Evolutionary conservation across 2,113 vertebrate genomes (phyloP), one percentile per base, ranked within the genome.

Genomic region (Oryzias celebensis): DNA sequence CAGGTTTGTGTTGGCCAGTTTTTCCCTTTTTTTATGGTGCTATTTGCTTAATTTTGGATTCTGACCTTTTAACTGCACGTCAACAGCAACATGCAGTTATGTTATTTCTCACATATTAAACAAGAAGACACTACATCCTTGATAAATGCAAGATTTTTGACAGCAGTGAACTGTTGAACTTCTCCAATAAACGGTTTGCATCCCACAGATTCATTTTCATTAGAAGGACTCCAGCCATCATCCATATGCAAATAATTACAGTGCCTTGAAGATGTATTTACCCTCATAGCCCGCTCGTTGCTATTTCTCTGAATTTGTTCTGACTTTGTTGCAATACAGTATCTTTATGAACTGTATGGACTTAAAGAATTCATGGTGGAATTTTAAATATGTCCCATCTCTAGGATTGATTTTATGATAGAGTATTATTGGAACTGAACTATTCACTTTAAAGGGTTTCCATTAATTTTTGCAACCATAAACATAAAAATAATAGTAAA

Each of bases 61-160:
- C 26, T 26, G 26, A 5, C 5, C 26, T 26, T 26, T 5, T 26
- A 26, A 26, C 26, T 26, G 26, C 20, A 20, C 20, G 20, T 20
- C 20, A 20, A 20, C 20, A 20, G 20, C 20, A 20, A 20, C 20
- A 20, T 20, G 20, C 20, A 20, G 20, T 20, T 20, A 20, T 79
- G 73, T 78, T 72, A 61, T 68, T 53, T 72, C 52, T 46, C 58
- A 77, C 81, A 78, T 80, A 82, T 75, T 78, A 81, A 67, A 58
- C 7, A 42, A 22, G 20, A 62, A 69, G 64, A 65, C 16, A 51
- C 60, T 62, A 75, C 52, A 46, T 52, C 65, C 46, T 43, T 63
- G 68, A 82, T 71, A 45, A 60, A 75, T 75, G 57, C 22, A 63
- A 63, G 57, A 26, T 14, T 68, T 58, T 42, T 73, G 62, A 71